A percentile compares a stretch with the other conserved stretches of the same genome.
Conservation (phyloP, 2,113 vertebrate species). For the Pipa parva region DNA sequence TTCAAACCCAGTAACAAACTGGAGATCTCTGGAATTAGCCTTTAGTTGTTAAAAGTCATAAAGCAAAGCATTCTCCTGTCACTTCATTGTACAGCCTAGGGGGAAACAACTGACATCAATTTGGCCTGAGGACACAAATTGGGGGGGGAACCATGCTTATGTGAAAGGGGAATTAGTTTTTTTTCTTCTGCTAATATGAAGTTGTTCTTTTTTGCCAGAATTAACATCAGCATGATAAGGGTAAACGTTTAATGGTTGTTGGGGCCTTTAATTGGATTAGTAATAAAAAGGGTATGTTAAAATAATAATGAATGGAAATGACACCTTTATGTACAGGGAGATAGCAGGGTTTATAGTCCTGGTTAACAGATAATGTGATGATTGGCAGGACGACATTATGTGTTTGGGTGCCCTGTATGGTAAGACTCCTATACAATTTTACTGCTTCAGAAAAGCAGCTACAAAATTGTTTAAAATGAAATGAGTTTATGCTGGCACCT, state of each 20-base stretch:
- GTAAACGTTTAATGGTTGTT: not conserved
- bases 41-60: slow-evolving; percentile 10
- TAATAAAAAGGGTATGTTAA: not conserved
- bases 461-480: too few relatives aligned
- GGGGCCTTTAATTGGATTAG: not conserved
- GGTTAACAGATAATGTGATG: too few relatives aligned
- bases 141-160: slow-evolving; percentile 4
- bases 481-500: too few relatives aligned
- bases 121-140: not conserved
- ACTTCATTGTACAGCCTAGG: slow-evolving; percentile 12
- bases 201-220: not conserved
- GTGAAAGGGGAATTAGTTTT: not conserved
- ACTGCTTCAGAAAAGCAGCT: too few relatives aligned
- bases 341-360: too few relatives aligned
- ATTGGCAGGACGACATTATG: too few relatives aligned
- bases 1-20: not conserved
- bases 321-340: too few relatives aligned
- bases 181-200: not conserved
- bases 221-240: not conserved
- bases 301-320: too few relatives aligned
- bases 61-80: not conserved
- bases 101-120: slow-evolving; percentile 13
- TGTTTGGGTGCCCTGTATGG: too few relatives aligned
- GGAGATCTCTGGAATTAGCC: slow-evolving; percentile 2
- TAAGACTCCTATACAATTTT: too few relatives aligned